Evolutionary conservation across 2,113 vertebrate species (phyloP), one percentile per base, ranked within the genome.

Genomic region (Lepisosteus osseus): DNA sequence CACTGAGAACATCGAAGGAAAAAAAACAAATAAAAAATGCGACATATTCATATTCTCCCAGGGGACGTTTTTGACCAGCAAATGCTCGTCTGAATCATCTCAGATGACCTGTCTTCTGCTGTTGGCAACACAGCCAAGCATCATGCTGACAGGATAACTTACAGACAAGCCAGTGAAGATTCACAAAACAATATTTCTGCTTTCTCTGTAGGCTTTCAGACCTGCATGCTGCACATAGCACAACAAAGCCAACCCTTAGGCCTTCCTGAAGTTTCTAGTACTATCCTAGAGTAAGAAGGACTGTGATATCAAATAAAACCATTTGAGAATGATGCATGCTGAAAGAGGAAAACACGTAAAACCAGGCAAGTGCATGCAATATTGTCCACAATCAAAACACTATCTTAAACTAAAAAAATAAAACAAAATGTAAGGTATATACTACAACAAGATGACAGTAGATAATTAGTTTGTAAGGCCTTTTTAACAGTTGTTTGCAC

Each of bases 51-150:
- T 17, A 51, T 54, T 71, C 14, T 15, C 7, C 59, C 43, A 17
- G 40, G 47, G 51, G 29, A 54, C 1, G 6, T 42, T 63, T 44
- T 68, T 63, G 4, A 43, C 57, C 47, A 29, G 55, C 54, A 44
- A 47, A 57, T 17, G 42, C 9, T 57, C 40, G n/a, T 54, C 17
- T 73, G 54, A 73, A 68, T 43, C 42, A 44, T 67, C 45, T 62
- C 65, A 47, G 56, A 73, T 62, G 12, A 68, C 65, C 65, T 17
- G 47, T 68, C 64, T 59, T 45, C 56, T 61, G 45, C 45, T 68
- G 41, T 42, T n/a, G 65, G 56, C 54, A 68, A 29, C 65, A 62
- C n/a, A 67, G 54, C 7, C 43, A 61, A 55, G 45, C 44, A 67
- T 73, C 56, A 43, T 40, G 51, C 42, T 61, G 54, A 67, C 65